Percentiles rank a stretch among this genome's conserved stretches.
Evolutionary conservation across 37 sponge, comb jelly and placozoan genomes (phyloP).

Genomic region (Ephydatia muelleri): DNA sequence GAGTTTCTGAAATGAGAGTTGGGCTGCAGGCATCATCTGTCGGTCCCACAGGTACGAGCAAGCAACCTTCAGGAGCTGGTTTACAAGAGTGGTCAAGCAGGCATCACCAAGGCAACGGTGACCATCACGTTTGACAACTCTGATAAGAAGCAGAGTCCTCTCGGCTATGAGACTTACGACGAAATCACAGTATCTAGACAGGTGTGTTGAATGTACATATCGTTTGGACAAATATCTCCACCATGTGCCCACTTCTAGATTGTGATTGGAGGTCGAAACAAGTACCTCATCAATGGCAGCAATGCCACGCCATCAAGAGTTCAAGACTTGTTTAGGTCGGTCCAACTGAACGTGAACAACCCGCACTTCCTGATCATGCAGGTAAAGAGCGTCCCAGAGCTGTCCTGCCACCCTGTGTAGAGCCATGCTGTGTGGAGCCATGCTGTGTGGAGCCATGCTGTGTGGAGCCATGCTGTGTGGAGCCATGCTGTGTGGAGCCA

Average conservation of each 20-base stretch:
- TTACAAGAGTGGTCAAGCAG: constrained; percentile 97
- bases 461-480: too few species aligned
- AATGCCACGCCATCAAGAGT: constrained; percentile 93
- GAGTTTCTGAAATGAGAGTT: neutral
- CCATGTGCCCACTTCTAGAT: constrained; percentile 42
- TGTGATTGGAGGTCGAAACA: constrained; percentile 98
- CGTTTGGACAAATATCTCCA: neutral
- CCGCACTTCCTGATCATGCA: constrained; percentile 99
- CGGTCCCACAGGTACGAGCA: constrained; percentile 82
- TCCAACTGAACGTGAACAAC: constrained; percentile 97
- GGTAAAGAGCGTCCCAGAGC: too few species aligned
- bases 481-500: too few species aligned
- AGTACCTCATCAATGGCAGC: constrained; percentile 96
- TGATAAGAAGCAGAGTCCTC: constrained; percentile 92
- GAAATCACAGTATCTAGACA: constrained; percentile 92
- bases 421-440: too few species aligned
- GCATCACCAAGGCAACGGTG: constrained; percentile 97
- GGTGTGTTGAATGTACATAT: constrained; percentile 11
- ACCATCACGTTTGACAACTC: constrained; percentile 97
- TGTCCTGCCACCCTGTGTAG: too few species aligned
- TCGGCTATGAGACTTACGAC: constrained; percentile 93
- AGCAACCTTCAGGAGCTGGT: constrained; percentile 97
- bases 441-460: too few species aligned
- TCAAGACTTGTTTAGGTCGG: constrained; percentile 95
- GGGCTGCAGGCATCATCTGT: neutral